These are phyloP conservation scores for Oreotragus oreotragus DNA, from an alignment of 2,113 vertebrate species.

Conservation along the genomic window DNA sequence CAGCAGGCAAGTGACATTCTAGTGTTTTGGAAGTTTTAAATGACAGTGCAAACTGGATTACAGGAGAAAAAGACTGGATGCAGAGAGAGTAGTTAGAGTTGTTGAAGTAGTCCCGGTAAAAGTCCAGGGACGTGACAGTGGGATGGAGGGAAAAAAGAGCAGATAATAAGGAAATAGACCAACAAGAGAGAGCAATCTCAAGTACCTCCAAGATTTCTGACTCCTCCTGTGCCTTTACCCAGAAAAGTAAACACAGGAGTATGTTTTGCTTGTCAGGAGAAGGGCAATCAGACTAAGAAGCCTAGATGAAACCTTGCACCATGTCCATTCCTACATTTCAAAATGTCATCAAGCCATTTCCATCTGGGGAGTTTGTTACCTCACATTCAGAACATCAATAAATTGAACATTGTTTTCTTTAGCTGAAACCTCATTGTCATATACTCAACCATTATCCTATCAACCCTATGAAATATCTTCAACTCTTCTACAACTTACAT, in stretches of 20 bases:
- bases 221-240: background rate
- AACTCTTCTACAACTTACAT: background rate
- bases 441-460: background rate
- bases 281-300: background rate
- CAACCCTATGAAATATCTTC: background rate
- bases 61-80: background rate
- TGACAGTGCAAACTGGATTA: background rate
- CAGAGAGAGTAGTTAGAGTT: background rate
- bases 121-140: background rate
- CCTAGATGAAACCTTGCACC: background rate
- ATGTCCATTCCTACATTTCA: background rate
- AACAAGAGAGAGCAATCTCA: background rate
- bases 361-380: background rate
- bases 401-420: background rate
- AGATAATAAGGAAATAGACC: background rate
- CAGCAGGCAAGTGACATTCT: background rate
- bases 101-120: background rate
- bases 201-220: background rate
- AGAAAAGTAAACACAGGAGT: background rate
- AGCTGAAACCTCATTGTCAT: background rate
- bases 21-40: background rate
- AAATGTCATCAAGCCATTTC: background rate
- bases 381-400: background rate
- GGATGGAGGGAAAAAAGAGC: background rate
- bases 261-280: background rate